Evolutionary conservation across 2,888 invertebrate species (phyloP), one percentile per base, ranked within the genome.

Genomic region (Uloborus plumipes): DNA sequence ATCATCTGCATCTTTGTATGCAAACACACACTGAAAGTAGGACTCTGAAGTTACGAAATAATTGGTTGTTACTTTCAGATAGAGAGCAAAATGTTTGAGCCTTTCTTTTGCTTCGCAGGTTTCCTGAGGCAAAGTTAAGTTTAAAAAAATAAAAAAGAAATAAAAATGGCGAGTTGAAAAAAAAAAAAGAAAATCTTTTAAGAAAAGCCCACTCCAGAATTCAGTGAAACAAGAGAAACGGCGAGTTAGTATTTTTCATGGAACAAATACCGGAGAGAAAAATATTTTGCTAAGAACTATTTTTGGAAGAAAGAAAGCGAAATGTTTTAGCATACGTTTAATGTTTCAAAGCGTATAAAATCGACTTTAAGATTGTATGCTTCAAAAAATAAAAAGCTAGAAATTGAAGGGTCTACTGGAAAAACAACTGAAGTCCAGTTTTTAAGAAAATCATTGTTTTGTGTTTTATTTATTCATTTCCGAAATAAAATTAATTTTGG

Each of bases 11-110:
- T 26, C 39, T 16, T 7, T 9, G 6, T 59, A 22, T 49, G 62
- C 50, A 73, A 73, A 73, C 73, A 73, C 53, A 73, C 53, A 55
- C 62, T 51, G 13, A 70, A 81, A 74, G 80, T 74, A 69, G 80
- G 74, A 64, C 64, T 74, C 80, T 81, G 64, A 74, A 70, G 80
- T 81, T 81, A 70, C 80, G 69, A 81, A 69, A 75, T 81, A 81
- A 81, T 81, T 81, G 80, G 80, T 81, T 81, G 80, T 81, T 81
- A 70, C 74, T 39, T 66, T 59, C 50, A 72, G 26, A 47, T 58
- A 20, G 59, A 72, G 59, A 72, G 50, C 55, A 50, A 20, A 22
- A 59, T 15, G 20, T n/a, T 61, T 75, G 50, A 67, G 51, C 11
- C 9, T 20, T 65, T 39, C 66, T 47, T 59, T 39, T 67, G 16